Base-by-base conservation (phyloP, 2,888 invertebrate genomes). In the Baronia brevicornis region DNA sequence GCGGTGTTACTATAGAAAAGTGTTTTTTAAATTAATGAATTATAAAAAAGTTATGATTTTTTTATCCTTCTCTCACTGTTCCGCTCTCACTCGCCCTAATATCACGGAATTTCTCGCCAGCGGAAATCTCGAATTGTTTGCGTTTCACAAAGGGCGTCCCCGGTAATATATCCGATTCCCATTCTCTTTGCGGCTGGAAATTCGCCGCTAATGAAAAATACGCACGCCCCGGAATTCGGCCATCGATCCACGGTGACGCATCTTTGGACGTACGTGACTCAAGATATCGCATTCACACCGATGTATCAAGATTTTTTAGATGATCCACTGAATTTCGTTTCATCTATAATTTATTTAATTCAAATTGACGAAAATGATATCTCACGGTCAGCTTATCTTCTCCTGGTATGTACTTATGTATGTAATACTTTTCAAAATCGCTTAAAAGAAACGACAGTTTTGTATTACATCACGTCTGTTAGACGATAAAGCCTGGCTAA, bases 201-300 rank as follows among this genome's bases (percentile, higher is more conserved):
- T 51, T 45, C 43, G 36, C 41, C 62, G 60, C 55, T 75, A 75
- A 75, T 77, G 75, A 77, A 79, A 77, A 78, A 74, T 74, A 70
- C 72, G 75, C 67, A 71, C 72, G 72, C 67, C 57, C 58, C 47
- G 72, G 69, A 55, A 77, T 78, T 61, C 58, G 46, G 27, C 46
- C 62, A 74, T 75, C 74, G 72, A 74, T 74, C 69, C 57, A 37
- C 52, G 64, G 61, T 65, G 72, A 74, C 77, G 73, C 67, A 69
- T 71, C 66, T 68, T 61, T 47, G 46, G 43, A 44, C 58, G 56
- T 64, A 73, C 72, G 74, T 78, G 77, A 72, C 71, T 66, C 31
- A 27, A 14, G 20, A 15, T 8, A 19, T 12, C 14, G 17, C 25
- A 10, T 28, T 39, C 22, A 55, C 50, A 56, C 57, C 41, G 45